Percentiles rank a stretch among this genome's conserved stretches.
phyloP scores from a whole-genome alignment of 2,888 invertebrate species.

The Sipha maydis region DNA sequence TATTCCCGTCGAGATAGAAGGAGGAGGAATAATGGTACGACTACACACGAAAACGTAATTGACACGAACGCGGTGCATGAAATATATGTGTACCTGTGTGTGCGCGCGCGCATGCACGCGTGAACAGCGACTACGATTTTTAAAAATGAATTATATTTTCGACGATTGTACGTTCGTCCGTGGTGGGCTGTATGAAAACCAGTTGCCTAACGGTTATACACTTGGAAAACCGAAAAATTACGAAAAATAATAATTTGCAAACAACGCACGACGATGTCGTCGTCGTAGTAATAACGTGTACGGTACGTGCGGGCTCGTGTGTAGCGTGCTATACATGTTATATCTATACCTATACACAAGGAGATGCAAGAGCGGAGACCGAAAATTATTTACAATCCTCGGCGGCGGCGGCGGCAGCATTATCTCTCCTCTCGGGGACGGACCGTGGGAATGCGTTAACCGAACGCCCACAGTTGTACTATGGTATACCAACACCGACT shows the following conservation, averaged over 20 bases:
- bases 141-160: not conserved
- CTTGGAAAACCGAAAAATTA: conserved; percentile 19
- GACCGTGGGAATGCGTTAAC: conserved; percentile 61
- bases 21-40: not conserved
- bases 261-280: not conserved
- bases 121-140: not conserved
- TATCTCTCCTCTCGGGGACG: conserved; percentile 45
- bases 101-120: not conserved
- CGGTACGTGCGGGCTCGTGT: not conserved
- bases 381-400: conserved; percentile 47
- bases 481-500: conserved; percentile 32
- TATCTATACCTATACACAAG: not conserved
- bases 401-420: conserved; percentile 1
- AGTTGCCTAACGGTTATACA: not conserved
- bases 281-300: not conserved
- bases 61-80: not conserved
- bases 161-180: not conserved
- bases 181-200: not conserved
- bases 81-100: not conserved
- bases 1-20: not conserved
- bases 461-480: conserved; percentile 53
- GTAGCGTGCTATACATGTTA: not conserved
- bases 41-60: not conserved
- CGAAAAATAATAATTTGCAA: conserved; percentile 24
- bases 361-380: conserved; percentile 2